Base-by-base conservation (phyloP, 2,888 invertebrate species). In the Drosophila imparisetae region DNA sequence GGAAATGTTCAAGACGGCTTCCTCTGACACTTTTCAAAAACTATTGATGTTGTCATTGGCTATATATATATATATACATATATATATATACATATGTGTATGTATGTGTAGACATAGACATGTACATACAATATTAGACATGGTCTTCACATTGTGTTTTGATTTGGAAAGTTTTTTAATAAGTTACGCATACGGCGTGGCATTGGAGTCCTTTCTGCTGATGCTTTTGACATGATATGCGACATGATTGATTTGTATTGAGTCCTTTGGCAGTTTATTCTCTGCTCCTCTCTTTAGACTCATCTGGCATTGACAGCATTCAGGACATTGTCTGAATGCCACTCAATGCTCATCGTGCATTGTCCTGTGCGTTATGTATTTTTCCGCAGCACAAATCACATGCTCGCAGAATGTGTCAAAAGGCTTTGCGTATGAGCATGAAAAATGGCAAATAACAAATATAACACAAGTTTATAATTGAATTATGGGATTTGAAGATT, bases 1-100 rank as follows among this genome's bases (percentile, higher is more conserved):
- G 85, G 85, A 86, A 86, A 86, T 86, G 85, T 86, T 86, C 83
- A 75, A 83, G 80, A 80, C 83, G 75, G 80, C 78, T 86, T 86
- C 86, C 83, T 80, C 83, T 83, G 85, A 83, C 85, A 86, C 85
- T 86, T 86, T 86, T 81, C 81, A 78, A 81, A 85, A 85, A 86
- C 86, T 86, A 86, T 86, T 86, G 85, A 86, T 81, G 85, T 78
- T 83, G 83, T 85, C 85, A 83, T 83, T 86, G 86, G 77, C 84
- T 61, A 65, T 72, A 68, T 59, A 70, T 63, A 68, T 58, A 30
- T 21, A 50, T 52, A 57, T 40, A 42, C 13, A n/a, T 24, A 32
- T 36, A 38, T 5, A 42, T 34, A 18, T 18, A 3, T 61, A 59
- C 69, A 71, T 63, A 68, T 63, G 66, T 59, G 15, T 21, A 49